Percentiles rank a stretch among this genome's conserved stretches.
Conservation (phyloP, 2,113 vertebrate genomes). For the Diadophis punctatus region DNA sequence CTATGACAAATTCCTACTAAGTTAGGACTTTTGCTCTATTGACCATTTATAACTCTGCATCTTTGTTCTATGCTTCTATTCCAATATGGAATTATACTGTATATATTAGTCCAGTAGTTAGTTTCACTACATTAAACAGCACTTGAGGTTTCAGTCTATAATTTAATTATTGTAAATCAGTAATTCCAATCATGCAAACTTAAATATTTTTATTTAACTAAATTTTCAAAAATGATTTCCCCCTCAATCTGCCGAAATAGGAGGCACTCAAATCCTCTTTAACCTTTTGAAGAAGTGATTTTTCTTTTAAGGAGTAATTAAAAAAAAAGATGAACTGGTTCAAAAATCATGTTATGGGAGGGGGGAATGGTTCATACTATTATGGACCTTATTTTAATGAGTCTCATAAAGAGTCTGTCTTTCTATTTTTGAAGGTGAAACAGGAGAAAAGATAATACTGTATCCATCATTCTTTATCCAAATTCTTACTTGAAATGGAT, state of each 20-base stretch:
- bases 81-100: neutral
- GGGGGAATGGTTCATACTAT: neutral
- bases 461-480: neutral
- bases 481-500: neutral
- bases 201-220: neutral
- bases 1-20: neutral
- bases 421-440: neutral
- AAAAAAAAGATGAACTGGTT: neutral
- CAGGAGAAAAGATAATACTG: neutral
- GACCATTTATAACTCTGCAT: neutral
- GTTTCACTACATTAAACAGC: neutral
- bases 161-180: neutral
- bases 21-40: neutral
- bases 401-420: neutral
- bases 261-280: neutral
- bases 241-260: neutral
- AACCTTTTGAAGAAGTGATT: neutral
- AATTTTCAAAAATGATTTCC: neutral
- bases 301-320: neutral
- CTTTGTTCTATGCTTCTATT: neutral
- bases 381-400: neutral
- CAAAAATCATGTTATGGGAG: neutral
- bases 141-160: neutral
- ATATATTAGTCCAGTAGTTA: neutral
- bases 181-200: neutral